phyloP scores from a whole-genome alignment of 2,888 invertebrate genomes.

The Caenorhabditis doughertyi region DNA sequence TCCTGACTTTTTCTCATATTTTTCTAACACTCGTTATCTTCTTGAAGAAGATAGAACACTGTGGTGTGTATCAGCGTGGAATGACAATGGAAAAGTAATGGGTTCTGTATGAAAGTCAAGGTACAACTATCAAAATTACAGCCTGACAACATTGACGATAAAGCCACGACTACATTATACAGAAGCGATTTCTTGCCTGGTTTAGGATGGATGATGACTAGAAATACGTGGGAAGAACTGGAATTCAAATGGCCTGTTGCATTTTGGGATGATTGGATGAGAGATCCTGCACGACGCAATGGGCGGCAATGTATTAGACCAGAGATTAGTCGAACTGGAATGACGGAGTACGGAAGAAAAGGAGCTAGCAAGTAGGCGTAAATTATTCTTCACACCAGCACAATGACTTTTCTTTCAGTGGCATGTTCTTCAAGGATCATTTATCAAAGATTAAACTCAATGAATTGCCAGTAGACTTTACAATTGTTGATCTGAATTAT shows the following conservation, averaged over 20 bases:
- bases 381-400: background rate
- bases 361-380: constrained; percentile 88
- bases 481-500: constrained; percentile 91
- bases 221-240: constrained; percentile 89
- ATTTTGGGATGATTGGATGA: constrained; percentile 99
- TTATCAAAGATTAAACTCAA: constrained; percentile 94
- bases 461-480: constrained; percentile 92
- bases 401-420: constrained; percentile 86
- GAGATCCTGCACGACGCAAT: constrained; percentile 87
- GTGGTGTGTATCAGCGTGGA: constrained; percentile 99
- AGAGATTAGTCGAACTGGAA: constrained; percentile 89
- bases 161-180: constrained; percentile 88
- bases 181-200: constrained; percentile 98
- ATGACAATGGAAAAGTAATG: constrained; percentile 94
- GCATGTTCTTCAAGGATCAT: constrained; percentile 96
- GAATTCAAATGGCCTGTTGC: constrained; percentile 89
- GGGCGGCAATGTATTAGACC: constrained; percentile 69
- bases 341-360: constrained; percentile 91
- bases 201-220: constrained; percentile 90
- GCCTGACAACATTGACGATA: constrained; percentile 52
- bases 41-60: constrained; percentile 90
- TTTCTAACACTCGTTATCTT: constrained; percentile 93
- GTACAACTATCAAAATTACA: constrained; percentile 16
- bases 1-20: constrained; percentile 97
- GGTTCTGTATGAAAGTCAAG: background rate